Evolutionary conservation across 2,888 invertebrate species (phyloP).

Genomic region (Melieria picta): DNA sequence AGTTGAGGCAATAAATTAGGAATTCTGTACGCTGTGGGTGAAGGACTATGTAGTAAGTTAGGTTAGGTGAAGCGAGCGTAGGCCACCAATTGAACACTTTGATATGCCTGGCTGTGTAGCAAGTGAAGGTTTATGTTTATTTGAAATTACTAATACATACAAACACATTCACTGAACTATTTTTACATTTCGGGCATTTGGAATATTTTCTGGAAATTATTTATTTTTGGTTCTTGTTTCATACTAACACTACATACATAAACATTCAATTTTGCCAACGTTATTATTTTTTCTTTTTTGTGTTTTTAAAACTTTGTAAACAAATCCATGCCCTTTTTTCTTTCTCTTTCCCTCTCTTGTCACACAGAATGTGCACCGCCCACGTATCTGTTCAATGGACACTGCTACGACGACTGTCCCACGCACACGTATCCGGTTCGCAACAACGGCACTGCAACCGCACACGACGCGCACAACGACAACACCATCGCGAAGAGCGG

Average conservation of each 20-base stretch:
- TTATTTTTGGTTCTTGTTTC: not conserved
- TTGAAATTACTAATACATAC: too few relatives aligned
- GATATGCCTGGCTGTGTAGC: too few relatives aligned
- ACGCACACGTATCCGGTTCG: conserved; percentile 51
- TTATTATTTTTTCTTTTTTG: not conserved
- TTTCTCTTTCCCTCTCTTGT: conserved; percentile 13
- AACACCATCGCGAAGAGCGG: conserved; percentile 3
- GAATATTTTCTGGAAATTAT: not conserved
- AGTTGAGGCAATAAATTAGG: too few relatives aligned
- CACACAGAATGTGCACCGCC: conserved; percentile 58
- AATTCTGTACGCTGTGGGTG: too few relatives aligned
- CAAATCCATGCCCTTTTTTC: conserved; percentile 11
- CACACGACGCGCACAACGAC: conserved; percentile 14
- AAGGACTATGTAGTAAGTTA: too few relatives aligned
- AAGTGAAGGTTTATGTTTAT: too few relatives aligned
- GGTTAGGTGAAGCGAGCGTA: too few relatives aligned
- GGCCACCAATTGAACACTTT: too few relatives aligned
- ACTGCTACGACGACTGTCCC: conserved; percentile 62
- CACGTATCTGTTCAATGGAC: conserved; percentile 57
- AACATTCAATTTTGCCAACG: not conserved
- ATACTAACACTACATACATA: not conserved
- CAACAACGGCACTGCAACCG: not conserved
- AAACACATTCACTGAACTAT: too few relatives aligned
- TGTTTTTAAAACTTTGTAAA: conserved; percentile 9
- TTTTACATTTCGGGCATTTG: too few relatives aligned